Percentiles rank a stretch among this genome's conserved stretches.
Evolutionary conservation across 1,140 invertebrate species (phyloP).

Genomic region (Drosophila kurseongensis): DNA sequence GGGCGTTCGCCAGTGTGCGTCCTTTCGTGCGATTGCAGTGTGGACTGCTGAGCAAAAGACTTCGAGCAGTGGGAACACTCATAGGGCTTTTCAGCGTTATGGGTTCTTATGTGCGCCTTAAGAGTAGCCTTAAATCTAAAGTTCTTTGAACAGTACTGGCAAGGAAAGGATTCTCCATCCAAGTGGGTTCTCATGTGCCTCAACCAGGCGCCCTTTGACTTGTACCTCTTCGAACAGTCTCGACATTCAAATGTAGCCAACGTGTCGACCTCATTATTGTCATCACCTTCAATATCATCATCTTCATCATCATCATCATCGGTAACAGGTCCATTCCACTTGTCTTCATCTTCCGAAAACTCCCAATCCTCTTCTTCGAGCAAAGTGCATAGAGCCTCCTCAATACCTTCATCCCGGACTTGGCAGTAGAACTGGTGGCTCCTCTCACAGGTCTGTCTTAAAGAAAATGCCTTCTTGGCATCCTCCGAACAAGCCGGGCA

Average conservation of each 20-base stretch:
- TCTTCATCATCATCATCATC: not conserved
- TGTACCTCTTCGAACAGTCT: not conserved
- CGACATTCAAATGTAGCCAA: conserved; percentile 5
- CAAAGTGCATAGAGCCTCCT: conserved; percentile 8
- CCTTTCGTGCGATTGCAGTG: conserved; percentile 9
- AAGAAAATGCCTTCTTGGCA: conserved; percentile 2
- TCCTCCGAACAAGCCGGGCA: conserved; percentile 14
- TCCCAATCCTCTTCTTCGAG: conserved; percentile 27
- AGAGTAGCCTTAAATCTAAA: not conserved
- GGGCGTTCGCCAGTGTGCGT: conserved; percentile 33
- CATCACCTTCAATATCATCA: not conserved
- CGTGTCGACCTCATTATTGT: not conserved
- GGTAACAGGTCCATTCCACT: not conserved
- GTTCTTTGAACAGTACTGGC: not conserved
- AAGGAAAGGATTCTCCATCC: conserved; percentile 1
- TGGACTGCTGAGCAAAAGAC: not conserved
- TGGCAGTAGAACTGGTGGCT: conserved; percentile 28
- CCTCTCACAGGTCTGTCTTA: not conserved
- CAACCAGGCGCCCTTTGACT: not conserved
- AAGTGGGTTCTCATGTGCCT: conserved; percentile 8
- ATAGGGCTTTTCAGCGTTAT: not conserved
- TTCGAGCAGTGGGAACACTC: conserved; percentile 9
- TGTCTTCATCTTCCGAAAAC: not conserved
- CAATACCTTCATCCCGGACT: conserved; percentile 15
- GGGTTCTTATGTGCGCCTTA: not conserved